A percentile compares a stretch with the other conserved stretches of the same genome.
Conservation (phyloP, 2,888 invertebrate genomes). For the Scotopteryx bipunctaria region DNA sequence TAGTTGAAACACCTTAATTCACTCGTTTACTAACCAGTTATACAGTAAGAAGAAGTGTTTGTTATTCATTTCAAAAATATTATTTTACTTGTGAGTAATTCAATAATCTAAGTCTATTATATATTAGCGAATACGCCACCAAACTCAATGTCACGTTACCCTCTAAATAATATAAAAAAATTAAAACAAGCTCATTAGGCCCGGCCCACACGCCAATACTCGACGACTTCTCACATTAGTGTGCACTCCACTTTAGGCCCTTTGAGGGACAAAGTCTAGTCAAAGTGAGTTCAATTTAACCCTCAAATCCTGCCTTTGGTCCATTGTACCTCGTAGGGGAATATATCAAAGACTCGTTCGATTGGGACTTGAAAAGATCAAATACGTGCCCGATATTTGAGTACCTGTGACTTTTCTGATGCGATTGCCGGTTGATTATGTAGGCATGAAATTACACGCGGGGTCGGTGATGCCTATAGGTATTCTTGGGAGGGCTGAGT, state of each 20-base stretch:
- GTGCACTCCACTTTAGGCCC: slow-evolving; percentile 41
- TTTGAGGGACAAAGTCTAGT: slow-evolving; percentile 48
- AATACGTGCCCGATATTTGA: slow-evolving; percentile 57
- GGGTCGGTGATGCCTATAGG: background rate
- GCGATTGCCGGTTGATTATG: slow-evolving; percentile 37
- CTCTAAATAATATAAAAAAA: background rate
- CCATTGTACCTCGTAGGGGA: slow-evolving; percentile 64
- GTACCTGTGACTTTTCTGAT: slow-evolving; percentile 63
- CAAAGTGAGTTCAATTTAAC: slow-evolving; percentile 65
- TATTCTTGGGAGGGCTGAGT: too few relatives aligned
- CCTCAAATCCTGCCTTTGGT: slow-evolving; percentile 47
- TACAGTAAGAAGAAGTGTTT: too few relatives aligned
- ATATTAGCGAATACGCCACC: too few relatives aligned
- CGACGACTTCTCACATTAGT: slow-evolving; percentile 46
- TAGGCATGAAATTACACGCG: slow-evolving; percentile 27
- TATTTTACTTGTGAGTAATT: too few relatives aligned
- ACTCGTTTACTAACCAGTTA: too few relatives aligned
- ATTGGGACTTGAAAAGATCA: slow-evolving; percentile 79
- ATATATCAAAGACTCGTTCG: slow-evolving; percentile 74
- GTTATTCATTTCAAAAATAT: too few relatives aligned
- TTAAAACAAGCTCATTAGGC: slow-evolving; percentile 31
- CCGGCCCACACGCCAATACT: slow-evolving; percentile 45
- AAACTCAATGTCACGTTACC: background rate
- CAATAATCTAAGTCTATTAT: too few relatives aligned
- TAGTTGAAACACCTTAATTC: too few relatives aligned